Conservation (phyloP, 2,113 vertebrate species). For the Prionailurus viverrinus region DNA sequence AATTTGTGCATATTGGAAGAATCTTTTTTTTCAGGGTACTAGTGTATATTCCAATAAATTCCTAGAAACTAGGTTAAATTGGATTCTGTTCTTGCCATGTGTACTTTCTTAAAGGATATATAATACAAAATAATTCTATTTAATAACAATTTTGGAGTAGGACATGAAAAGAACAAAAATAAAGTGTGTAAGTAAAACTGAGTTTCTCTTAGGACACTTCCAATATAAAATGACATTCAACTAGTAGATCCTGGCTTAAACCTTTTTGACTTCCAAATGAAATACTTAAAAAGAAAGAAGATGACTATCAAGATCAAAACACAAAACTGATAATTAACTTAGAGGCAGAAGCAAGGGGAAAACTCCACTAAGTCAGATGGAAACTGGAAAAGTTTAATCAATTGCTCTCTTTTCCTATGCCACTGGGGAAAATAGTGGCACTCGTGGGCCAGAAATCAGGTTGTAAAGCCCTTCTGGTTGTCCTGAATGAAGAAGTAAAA, state of each 20-base stretch:
- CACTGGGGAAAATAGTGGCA: neutral
- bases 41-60: neutral
- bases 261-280: conserved; percentile 13
- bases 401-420: neutral
- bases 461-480: neutral
- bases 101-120: conserved; percentile 38
- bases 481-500: neutral
- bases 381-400: neutral
- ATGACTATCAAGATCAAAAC: conserved; percentile 29
- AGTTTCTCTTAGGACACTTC: neutral
- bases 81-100: neutral
- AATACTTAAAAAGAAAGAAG: conserved; percentile 1
- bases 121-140: conserved; percentile 39
- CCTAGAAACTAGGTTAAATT: conserved; percentile 9
- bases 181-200: neutral
- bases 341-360: neutral
- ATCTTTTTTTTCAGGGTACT: neutral
- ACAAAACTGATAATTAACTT: neutral
- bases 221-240: conserved; percentile 7
- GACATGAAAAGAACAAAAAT: neutral
- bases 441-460: neutral
- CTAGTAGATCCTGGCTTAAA: neutral
- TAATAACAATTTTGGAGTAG: neutral
- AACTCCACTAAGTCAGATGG: neutral
- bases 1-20: neutral